Evolutionary conservation across 1,140 invertebrate genomes (phyloP).

Genomic region (Drosophila bocki): DNA sequence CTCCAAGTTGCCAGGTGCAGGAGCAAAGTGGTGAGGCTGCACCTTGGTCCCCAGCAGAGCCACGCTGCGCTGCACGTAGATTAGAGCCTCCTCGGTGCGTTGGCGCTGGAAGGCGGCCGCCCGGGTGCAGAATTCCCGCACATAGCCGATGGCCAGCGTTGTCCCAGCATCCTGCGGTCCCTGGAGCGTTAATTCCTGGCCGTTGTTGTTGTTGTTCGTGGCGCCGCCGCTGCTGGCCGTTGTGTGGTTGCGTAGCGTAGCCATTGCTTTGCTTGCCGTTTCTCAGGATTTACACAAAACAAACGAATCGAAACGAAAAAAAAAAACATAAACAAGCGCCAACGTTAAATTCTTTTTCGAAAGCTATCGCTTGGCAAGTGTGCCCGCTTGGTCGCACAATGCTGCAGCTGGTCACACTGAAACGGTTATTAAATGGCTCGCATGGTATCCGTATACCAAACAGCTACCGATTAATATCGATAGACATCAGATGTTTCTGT

Average conservation of each 20-base stretch:
- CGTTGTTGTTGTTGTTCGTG: slow-evolving; percentile 39
- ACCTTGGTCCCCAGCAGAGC: slow-evolving; percentile 73
- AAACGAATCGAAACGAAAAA: slow-evolving; percentile 1
- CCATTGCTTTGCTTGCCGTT: slow-evolving; percentile 10
- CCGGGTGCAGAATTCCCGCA: slow-evolving; percentile 74
- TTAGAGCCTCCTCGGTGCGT: slow-evolving; percentile 64
- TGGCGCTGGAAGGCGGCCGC: slow-evolving; percentile 54
- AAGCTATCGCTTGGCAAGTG: slow-evolving; percentile 12
- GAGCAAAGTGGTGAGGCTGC: slow-evolving; percentile 60
- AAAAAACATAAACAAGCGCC: slow-evolving; percentile 15
- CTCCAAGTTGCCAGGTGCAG: slow-evolving; percentile 59
- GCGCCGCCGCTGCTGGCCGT: background rate
- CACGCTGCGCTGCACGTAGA: slow-evolving; percentile 72
- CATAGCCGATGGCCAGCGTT: slow-evolving; percentile 66
- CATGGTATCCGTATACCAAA: background rate
- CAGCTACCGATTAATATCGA: slow-evolving; percentile 2
- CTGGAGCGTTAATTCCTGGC: slow-evolving; percentile 47
- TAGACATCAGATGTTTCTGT: background rate
- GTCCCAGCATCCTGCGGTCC: slow-evolving; percentile 51
- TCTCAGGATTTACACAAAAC: background rate
- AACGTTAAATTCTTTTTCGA: slow-evolving; percentile 14
- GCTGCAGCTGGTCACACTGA: background rate
- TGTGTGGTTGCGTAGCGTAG: slow-evolving; percentile 28
- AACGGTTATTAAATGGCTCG: background rate
- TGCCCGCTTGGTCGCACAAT: background rate